Evolutionary conservation across 2,797 vertebrate genomes (phyloP).

Genomic region (Hemibagrus guttatus): DNA sequence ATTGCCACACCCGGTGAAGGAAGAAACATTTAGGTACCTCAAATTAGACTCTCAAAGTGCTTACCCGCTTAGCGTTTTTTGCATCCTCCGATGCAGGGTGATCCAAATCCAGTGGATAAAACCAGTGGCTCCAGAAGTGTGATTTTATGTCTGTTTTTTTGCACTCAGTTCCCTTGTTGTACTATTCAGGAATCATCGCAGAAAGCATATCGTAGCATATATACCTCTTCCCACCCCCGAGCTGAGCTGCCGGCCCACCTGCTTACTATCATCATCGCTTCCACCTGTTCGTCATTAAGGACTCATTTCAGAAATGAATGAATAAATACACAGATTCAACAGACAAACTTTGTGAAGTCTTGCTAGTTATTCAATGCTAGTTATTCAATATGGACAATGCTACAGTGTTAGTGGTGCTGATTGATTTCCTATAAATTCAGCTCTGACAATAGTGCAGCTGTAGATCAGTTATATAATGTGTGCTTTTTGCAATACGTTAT

Average conservation of each 20-base stretch:
- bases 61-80: neutral
- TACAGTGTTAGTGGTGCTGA: neutral
- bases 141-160: neutral
- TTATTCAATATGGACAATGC: too few relatives aligned
- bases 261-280: slow-evolving; percentile 3
- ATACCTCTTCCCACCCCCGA: neutral
- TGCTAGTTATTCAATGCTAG: too few relatives aligned
- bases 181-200: too few relatives aligned
- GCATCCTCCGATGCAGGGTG: too few relatives aligned
- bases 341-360: neutral
- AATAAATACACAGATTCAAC: slow-evolving; percentile 5
- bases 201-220: neutral
- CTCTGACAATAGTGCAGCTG: neutral
- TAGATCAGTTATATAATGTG: neutral
- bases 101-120: neutral
- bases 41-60: neutral
- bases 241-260: neutral
- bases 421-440: neutral
- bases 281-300: slow-evolving; percentile 20
- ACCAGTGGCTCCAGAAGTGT: neutral
- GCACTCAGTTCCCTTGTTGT: neutral
- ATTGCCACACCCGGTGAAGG: neutral
- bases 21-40: neutral
- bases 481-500: neutral
- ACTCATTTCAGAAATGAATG: slow-evolving; percentile 6